Percentiles rank a stretch among this genome's conserved stretches.
phyloP scores from a whole-genome alignment of 1,140 invertebrate genomes.

The Ceratitis capitata region DNA sequence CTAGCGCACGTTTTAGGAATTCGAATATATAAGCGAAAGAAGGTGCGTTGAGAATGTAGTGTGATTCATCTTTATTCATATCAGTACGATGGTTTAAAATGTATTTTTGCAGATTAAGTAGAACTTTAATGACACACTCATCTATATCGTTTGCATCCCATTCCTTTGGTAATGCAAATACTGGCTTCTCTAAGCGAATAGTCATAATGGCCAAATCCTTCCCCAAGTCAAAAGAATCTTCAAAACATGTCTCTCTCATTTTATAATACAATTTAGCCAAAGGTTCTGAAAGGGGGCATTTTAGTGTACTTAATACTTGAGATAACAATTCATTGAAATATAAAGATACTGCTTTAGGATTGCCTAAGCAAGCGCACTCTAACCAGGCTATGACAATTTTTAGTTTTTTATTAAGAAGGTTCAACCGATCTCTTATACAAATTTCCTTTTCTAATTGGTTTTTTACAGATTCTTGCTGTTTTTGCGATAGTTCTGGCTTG shows the following conservation, averaged over 20 bases:
- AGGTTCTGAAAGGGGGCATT: constrained; percentile 75
- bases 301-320: constrained; percentile 72
- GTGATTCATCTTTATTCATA: not conserved
- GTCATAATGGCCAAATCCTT: constrained; percentile 74
- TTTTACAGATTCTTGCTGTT: constrained; percentile 93
- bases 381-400: constrained; percentile 73
- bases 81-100: not conserved
- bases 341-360: constrained; percentile 71
- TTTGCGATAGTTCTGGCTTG: constrained; percentile 80
- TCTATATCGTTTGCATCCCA: constrained; percentile 81
- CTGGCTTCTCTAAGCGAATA: constrained; percentile 76
- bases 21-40: constrained; percentile 87
- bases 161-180: constrained; percentile 78
- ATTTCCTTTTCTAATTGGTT: constrained; percentile 88
- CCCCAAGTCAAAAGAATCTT: constrained; percentile 67
- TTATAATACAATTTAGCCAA: constrained; percentile 72
- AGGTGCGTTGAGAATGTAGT: constrained; percentile 66
- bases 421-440: constrained; percentile 72
- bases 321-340: constrained; percentile 73
- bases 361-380: constrained; percentile 71
- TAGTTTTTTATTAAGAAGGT: constrained; percentile 71
- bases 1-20: constrained; percentile 76
- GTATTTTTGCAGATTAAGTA: constrained; percentile 47
- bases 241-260: constrained; percentile 69
- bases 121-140: constrained; percentile 50